Percentiles rank a stretch among this genome's conserved stretches.
phyloP scores from a whole-genome alignment of 2,797 vertebrate genomes.

The Mastacembelus armatus region DNA sequence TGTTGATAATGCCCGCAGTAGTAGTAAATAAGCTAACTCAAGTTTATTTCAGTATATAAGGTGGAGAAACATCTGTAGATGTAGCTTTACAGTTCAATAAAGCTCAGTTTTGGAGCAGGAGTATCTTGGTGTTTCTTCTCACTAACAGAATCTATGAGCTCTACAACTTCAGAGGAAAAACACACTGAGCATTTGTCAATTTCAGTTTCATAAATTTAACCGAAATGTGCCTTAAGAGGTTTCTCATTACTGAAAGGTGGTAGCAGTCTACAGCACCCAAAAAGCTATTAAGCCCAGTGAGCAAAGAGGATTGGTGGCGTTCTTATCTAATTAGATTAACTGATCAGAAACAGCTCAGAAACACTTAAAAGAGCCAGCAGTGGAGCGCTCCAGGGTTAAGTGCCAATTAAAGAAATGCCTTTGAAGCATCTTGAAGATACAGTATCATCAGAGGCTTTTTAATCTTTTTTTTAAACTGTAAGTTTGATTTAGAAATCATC shows the following conservation, averaged over 20 bases:
- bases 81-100: too few relatives aligned
- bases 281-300: slow-evolving; percentile 45
- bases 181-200: neutral
- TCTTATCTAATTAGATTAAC: slow-evolving; percentile 73
- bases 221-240: neutral
- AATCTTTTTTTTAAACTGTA: neutral
- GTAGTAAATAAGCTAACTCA: too few relatives aligned
- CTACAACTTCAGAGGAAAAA: neutral
- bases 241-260: neutral
- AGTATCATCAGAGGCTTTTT: slow-evolving; percentile 10
- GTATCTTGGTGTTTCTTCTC: too few relatives aligned
- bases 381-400: slow-evolving; percentile 14
- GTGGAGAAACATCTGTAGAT: too few relatives aligned
- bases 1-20: too few relatives aligned
- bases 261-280: slow-evolving; percentile 22
- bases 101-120: too few relatives aligned
- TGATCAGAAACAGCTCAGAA: slow-evolving; percentile 61
- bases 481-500: neutral
- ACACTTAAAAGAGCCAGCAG: slow-evolving; percentile 17
- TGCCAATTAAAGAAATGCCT: slow-evolving; percentile 35
- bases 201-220: neutral
- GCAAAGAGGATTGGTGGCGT: slow-evolving; percentile 64
- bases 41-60: too few relatives aligned
- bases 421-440: slow-evolving; percentile 9
- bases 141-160: too few relatives aligned